Evolutionary conservation across 2,113 vertebrate genomes (phyloP).

Genomic region (Cochlearius cochlearius): DNA sequence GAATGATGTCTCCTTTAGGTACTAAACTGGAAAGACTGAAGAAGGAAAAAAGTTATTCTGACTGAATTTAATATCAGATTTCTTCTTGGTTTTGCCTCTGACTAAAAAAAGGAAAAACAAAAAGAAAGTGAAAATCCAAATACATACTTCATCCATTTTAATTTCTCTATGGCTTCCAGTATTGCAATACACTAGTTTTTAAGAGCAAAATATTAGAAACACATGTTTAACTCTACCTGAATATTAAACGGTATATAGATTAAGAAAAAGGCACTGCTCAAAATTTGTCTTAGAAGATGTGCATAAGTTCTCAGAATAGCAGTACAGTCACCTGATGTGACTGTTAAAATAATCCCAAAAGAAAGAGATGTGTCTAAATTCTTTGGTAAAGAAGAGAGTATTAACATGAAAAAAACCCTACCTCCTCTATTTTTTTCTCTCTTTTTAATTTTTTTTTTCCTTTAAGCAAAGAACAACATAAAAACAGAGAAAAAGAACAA

Average conservation of each 20-base stretch:
- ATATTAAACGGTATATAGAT: background rate
- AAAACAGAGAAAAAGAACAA: background rate
- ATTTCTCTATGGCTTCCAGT: background rate
- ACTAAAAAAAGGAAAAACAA: background rate
- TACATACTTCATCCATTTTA: background rate
- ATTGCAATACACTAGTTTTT: accelerated
- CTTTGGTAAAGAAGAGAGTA: accelerated
- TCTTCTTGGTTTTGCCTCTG: background rate
- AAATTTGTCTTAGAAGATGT: background rate
- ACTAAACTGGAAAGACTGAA: background rate
- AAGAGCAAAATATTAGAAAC: background rate
- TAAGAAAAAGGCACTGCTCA: background rate
- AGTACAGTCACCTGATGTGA: background rate
- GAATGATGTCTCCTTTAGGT: background rate
- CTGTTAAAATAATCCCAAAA: background rate
- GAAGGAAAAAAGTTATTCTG: background rate
- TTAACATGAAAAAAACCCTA: background rate
- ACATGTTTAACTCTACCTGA: background rate
- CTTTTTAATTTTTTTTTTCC: background rate
- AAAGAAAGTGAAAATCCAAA: background rate
- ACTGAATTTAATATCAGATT: background rate
- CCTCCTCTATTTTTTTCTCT: background rate
- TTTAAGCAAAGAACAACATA: background rate
- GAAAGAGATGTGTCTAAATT: background rate
- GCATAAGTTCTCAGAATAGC: background rate